Conservation (phyloP, 2,113 vertebrate species). For the Neogale vison region DNA sequence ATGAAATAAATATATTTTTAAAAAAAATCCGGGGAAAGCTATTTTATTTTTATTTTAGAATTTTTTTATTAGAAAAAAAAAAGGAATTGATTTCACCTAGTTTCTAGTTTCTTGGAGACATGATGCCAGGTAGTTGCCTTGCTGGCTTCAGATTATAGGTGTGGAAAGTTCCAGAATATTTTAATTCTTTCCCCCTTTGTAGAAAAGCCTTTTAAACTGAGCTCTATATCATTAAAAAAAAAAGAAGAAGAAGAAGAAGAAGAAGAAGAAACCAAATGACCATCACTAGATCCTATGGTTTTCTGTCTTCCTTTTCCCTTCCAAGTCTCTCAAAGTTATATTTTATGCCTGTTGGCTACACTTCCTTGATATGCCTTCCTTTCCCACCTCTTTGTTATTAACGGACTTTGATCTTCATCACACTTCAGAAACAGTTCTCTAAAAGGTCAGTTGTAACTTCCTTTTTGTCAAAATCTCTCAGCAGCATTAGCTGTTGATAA, state of each 20-base stretch:
- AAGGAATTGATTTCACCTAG: not conserved
- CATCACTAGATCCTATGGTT: not conserved
- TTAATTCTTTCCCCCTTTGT: not conserved
- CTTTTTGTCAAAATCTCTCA: constrained; percentile 21
- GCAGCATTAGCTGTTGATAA: not conserved
- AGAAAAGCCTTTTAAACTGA: constrained; percentile 2
- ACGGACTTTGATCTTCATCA: constrained; percentile 42
- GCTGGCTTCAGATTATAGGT: not conserved
- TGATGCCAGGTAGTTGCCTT: not conserved
- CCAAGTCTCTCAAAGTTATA: not conserved
- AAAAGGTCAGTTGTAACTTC: constrained; percentile 24
- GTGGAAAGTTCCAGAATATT: not conserved
- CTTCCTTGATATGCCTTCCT: not conserved
- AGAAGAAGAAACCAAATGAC: not conserved
- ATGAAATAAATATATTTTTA: not conserved
- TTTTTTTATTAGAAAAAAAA: constrained; percentile 1
- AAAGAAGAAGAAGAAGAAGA: not conserved
- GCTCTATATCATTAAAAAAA: not conserved
- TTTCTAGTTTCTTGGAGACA: not conserved
- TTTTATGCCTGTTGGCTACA: not conserved
- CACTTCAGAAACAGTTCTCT: not conserved
- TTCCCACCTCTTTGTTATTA: not conserved
- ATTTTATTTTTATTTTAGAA: constrained; percentile 19
- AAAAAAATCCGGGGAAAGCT: not conserved
- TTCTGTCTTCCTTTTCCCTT: not conserved